Evolutionary conservation across 2,113 vertebrate species (phyloP), one percentile per base, ranked within the genome.

Genomic region (Euleptes europaea): DNA sequence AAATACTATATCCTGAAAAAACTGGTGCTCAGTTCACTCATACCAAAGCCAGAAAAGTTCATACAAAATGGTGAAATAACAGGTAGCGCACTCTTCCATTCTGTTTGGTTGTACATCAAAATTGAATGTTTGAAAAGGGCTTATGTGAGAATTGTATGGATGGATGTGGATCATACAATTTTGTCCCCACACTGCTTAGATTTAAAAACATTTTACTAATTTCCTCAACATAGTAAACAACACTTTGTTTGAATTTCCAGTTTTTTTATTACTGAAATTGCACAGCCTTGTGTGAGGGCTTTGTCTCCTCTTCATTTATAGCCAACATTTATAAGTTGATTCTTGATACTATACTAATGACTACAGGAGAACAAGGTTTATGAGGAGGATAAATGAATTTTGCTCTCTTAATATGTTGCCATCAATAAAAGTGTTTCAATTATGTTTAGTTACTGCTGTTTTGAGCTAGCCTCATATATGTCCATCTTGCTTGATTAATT

Each of bases 241-340:
- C 81, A 23, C 81, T 51, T 88, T 78, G 66, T 93, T 89, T 83
- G 81, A 91, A 86, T 26, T 83, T n/a, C 60, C 23, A 77, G 88
- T 12, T 83, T 44, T 92, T 92, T 90, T 93, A 89, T 94, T 93
- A 95, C 87, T 69, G 75, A 91, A 78, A 90, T 89, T 94, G 87
- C 13, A 80, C 76, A 90, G 26, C 4, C 5, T 14, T 72, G 28
- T 86, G 80, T 92, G 82, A 91, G 83, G 67, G 21, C 51, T 84
- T 83, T 84, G 89, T 81, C 70, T 91, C 42, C 2, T 86, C 44
- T 35, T 82, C 67, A 8, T 28, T 83, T 91, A 94, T 47, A 88
- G 76, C 78, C 85, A 92, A 90, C 57, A 65, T 82, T 73, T 89
- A 38, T 83, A 88, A 94, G 89, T 88, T 84, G 80, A 94, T 94